Conservation (phyloP, 2,888 invertebrate species). For the Galeruca laticollis region DNA sequence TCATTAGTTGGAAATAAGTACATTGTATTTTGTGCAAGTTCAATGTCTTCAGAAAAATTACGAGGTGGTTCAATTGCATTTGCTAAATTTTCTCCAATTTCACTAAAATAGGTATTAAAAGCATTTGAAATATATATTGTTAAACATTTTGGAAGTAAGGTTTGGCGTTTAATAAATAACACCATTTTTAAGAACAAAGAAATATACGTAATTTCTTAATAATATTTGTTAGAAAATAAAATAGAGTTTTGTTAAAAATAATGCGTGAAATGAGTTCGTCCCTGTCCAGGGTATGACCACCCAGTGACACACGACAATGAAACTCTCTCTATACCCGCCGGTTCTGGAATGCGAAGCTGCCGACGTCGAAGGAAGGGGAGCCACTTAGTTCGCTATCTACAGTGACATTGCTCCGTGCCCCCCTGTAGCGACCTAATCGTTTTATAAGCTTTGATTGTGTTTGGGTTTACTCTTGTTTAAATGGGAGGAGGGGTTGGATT, state of each 20-base stretch:
- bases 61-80: no score
- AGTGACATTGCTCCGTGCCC: constrained; percentile 35
- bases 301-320: constrained; percentile 59
- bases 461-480: constrained; percentile 37
- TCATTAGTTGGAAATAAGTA: no score
- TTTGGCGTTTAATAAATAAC: no score
- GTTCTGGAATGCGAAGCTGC: constrained; percentile 59
- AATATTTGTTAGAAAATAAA: no score
- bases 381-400: constrained; percentile 51
- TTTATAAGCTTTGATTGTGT: constrained; percentile 46
- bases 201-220: neutral
- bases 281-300: constrained; percentile 58
- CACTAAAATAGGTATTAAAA: no score
- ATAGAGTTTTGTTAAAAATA: neutral
- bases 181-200: no score
- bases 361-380: constrained; percentile 41
- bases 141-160: no score
- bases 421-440: constrained; percentile 39
- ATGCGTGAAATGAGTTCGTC: neutral
- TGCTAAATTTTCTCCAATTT: no score
- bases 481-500: constrained; percentile 20
- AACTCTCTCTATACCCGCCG: constrained; percentile 62
- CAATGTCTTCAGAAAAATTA: no score
- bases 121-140: no score
- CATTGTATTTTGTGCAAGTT: no score